Percentiles rank a stretch among this genome's conserved stretches.
These are phyloP conservation scores for Neolamprologus tretocephalus DNA, from an alignment of 2,113 vertebrate genomes.

Conservation along the genomic window DNA sequence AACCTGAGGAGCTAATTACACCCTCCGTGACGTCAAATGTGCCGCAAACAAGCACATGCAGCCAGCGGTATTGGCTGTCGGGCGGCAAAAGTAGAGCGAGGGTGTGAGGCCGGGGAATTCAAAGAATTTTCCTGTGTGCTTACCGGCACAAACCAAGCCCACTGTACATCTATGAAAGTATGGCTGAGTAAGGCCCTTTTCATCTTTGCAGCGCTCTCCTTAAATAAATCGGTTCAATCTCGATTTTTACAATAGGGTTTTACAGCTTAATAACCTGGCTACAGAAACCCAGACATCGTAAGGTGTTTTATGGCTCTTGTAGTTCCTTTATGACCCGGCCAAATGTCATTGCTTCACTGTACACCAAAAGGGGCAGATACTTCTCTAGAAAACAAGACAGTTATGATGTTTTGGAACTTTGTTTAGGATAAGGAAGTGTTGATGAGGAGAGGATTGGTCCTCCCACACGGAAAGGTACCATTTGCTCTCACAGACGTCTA, in stretches of 20 bases:
- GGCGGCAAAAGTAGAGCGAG: slow-evolving; percentile 39
- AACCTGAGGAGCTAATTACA: slow-evolving; percentile 30
- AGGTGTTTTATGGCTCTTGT: slow-evolving; percentile 52
- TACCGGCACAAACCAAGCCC: slow-evolving; percentile 44
- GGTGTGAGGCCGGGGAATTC: slow-evolving; percentile 54
- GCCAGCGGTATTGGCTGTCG: slow-evolving; percentile 13
- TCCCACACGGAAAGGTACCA: neutral
- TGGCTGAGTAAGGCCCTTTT: slow-evolving; percentile 24
- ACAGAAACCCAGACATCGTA: slow-evolving; percentile 62
- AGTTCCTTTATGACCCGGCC: slow-evolving; percentile 47
- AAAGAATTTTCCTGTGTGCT: slow-evolving; percentile 47
- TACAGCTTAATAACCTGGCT: slow-evolving; percentile 62
- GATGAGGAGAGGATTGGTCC: neutral
- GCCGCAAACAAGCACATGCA: slow-evolving; percentile 12
- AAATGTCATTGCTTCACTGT: slow-evolving; percentile 52
- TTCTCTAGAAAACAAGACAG: neutral
- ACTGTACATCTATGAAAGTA: slow-evolving; percentile 42
- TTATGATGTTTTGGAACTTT: neutral
- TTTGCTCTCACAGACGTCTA: neutral
- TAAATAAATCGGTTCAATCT: slow-evolving; percentile 39
- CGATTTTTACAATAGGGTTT: slow-evolving; percentile 51
- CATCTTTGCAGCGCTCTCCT: slow-evolving; percentile 38
- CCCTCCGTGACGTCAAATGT: slow-evolving; percentile 45
- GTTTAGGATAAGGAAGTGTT: neutral
- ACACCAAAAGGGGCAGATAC: neutral